These are phyloP conservation scores for Megamerina dolium DNA, from an alignment of 2,888 invertebrate species.

Conservation along the genomic window DNA sequence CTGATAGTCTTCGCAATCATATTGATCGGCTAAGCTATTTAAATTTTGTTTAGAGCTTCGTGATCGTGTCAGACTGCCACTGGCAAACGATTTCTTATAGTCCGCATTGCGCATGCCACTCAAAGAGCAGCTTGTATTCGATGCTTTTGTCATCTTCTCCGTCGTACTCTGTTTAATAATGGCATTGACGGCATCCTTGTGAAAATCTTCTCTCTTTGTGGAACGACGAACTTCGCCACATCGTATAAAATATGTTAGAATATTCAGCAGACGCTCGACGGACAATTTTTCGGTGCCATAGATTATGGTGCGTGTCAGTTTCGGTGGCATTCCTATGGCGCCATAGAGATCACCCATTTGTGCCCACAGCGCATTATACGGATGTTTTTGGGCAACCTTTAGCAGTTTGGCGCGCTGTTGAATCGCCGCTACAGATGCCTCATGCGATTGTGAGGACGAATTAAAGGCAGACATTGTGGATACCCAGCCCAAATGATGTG, in stretches of 20 bases:
- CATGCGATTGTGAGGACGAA: constrained; percentile 31
- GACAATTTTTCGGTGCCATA: constrained; percentile 60
- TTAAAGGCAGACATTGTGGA: constrained; percentile 60
- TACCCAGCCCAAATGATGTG: constrained; percentile 89
- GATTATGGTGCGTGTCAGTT: constrained; percentile 74
- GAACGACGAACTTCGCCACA: constrained; percentile 65
- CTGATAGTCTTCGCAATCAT: constrained; percentile 16
- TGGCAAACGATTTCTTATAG: not conserved
- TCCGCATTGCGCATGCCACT: not conserved
- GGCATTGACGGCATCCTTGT: constrained; percentile 38
- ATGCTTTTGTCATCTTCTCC: constrained; percentile 29
- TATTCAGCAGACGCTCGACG: constrained; percentile 67
- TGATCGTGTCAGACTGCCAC: constrained; percentile 34
- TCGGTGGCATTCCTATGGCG: constrained; percentile 72
- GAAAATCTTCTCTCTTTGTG: constrained; percentile 48
- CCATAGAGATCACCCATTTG: constrained; percentile 83
- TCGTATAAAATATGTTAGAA: constrained; percentile 82
- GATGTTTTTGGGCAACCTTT: constrained; percentile 58
- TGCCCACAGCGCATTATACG: constrained; percentile 87
- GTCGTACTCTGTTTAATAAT: constrained; percentile 26
- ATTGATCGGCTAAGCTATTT: constrained; percentile 29
- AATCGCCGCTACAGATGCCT: constrained; percentile 32
- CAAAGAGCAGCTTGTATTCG: constrained; percentile 8
- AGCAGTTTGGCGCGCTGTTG: constrained; percentile 52
- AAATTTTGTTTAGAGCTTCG: constrained; percentile 43